Percentiles rank a stretch among this genome's conserved stretches.
Conservation (phyloP, 2,888 invertebrate genomes). For the Antheraea yamamai region DNA sequence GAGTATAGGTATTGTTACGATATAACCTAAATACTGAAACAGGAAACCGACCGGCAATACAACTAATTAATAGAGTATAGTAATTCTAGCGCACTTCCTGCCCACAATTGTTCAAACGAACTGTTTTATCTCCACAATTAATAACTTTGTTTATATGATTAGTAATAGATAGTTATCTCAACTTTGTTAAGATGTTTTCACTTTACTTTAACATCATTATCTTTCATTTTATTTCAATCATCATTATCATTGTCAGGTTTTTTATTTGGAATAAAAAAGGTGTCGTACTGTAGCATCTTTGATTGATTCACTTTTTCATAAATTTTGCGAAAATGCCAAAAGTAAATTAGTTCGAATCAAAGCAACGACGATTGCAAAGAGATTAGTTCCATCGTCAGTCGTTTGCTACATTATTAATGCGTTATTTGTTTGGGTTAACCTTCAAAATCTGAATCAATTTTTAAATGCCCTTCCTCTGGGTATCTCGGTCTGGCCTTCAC, state of each 20-base stretch:
- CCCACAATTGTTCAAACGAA: background rate
- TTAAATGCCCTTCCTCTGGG: no score
- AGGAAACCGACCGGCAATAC: background rate
- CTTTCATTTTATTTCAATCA: background rate
- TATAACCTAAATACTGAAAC: constrained; percentile 10
- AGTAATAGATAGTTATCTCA: background rate
- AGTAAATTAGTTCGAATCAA: background rate
- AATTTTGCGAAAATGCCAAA: background rate
- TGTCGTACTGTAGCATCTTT: background rate
- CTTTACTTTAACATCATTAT: background rate
- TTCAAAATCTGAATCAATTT: no score
- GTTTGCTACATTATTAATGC: background rate
- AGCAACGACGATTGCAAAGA: background rate
- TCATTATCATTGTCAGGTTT: background rate
- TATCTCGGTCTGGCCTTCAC: no score
- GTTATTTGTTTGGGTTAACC: no score
- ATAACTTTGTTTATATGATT: constrained; percentile 6
- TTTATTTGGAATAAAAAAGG: no score
- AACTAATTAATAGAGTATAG: constrained; percentile 11
- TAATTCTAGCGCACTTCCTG: constrained; percentile 8
- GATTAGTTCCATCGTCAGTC: background rate
- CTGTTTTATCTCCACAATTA: background rate
- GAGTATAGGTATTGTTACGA: constrained; percentile 3
- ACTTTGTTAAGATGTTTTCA: background rate
- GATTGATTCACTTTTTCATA: background rate